Evolutionary conservation across 1,140 invertebrate species (phyloP), one percentile per base, ranked within the genome.

Genomic region (Lepidurus arcticus): DNA sequence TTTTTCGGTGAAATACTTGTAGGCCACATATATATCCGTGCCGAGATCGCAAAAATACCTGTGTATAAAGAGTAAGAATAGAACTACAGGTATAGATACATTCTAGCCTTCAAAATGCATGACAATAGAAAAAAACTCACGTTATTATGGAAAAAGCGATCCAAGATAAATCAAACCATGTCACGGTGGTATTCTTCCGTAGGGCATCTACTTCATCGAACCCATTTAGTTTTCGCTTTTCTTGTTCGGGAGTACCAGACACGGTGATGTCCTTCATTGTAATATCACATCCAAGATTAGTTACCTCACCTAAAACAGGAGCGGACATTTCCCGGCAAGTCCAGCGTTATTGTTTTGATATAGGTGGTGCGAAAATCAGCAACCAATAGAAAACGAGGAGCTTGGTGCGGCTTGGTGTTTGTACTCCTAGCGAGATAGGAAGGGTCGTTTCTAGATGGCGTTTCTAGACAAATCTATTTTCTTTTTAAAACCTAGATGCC

Each of bases 141-240:
- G 53, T 65, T 13, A 16, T 16, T n/a, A 65, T 78, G 1, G 78
- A 78, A 44, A 78, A 43, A 16, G 53, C 42, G n/a, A 78, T 73
- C 26, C 73, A 78, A 9, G 75, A 73, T 21, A 78, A 45, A 75
- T 78, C 78, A 9, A 73, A 73, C 78, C 65, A 75, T 43, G 26
- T 74, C 42, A 73, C 74, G 44, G 43, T 74, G 13, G 73, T 44
- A 16, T 78, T 74, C 44, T 45, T 73, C n/a, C 73, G 65, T 10
- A 78, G 26, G 44, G 65, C 78, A 44, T 78, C 78, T n/a, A 78
- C 78, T 78, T 78, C 78, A 44, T 78, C 78, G 13, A 44, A 43
- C 13, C 73, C 44, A 13, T 65, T 65, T 1, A 65, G 13, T 21
- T 65, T 13, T 3, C 16, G 16, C 21, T 65, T 65, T 65, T 65